phyloP scores from a whole-genome alignment of 92 coral and sea anemone genomes.

The Umimayanthus kanabou region DNA sequence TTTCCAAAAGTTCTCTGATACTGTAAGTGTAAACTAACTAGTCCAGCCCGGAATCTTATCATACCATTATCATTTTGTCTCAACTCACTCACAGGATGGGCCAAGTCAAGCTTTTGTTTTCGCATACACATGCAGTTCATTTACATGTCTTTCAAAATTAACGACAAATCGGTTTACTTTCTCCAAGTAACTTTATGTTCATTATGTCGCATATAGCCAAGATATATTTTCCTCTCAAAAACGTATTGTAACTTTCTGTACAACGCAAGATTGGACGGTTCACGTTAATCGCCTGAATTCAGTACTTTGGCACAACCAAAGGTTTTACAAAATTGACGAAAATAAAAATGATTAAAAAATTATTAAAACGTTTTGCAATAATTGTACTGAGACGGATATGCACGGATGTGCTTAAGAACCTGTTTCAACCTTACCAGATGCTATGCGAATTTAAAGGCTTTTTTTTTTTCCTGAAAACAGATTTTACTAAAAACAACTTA shows the following conservation, averaged over 20 bases:
- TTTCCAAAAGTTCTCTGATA: too few species aligned
- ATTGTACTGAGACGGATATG: not conserved
- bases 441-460: too few species aligned
- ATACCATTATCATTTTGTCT: not conserved
- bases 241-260: not conserved
- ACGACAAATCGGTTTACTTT: not conserved
- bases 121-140: not conserved
- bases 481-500: too few species aligned
- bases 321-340: not conserved
- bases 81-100: too few species aligned
- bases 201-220: not conserved
- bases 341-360: not conserved
- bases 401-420: not conserved
- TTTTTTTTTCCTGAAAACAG: too few species aligned
- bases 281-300: not conserved
- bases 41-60: not conserved
- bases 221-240: not conserved
- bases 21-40: not conserved
- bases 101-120: not conserved
- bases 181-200: not conserved
- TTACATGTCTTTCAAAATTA: not conserved
- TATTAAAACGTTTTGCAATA: not conserved
- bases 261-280: not conserved
- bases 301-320: not conserved
- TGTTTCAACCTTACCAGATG: not conserved